Evolutionary conservation across 2,888 invertebrate species (phyloP).

Genomic region (Bellardia pandia): DNA sequence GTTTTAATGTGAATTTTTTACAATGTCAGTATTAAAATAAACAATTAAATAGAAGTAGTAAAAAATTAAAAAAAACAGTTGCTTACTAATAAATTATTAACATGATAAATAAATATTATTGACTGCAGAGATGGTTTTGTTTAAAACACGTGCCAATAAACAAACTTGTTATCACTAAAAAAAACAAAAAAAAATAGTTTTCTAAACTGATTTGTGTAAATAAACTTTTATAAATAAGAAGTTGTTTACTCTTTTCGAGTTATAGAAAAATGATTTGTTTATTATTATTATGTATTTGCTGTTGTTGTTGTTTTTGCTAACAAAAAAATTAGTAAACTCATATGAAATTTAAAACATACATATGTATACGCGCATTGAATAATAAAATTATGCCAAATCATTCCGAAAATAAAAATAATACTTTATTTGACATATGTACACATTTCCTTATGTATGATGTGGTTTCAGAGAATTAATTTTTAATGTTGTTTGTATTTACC

Average conservation of each 20-base stretch:
- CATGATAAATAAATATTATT: slow-evolving; percentile 36
- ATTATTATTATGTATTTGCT: neutral
- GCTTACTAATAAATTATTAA: slow-evolving; percentile 30
- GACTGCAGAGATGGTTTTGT: neutral
- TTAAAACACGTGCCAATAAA: slow-evolving; percentile 15
- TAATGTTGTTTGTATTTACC: too few relatives aligned
- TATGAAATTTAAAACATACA: slow-evolving; percentile 1
- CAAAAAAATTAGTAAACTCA: neutral
- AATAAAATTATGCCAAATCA: slow-evolving; percentile 21
- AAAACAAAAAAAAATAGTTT: too few relatives aligned
- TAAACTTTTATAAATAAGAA: slow-evolving; percentile 3
- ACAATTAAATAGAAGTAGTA: neutral
- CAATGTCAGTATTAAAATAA: slow-evolving; percentile 13
- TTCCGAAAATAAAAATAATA: neutral
- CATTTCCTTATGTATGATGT: neutral
- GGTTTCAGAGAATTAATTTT: too few relatives aligned
- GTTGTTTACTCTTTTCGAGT: slow-evolving; percentile 43
- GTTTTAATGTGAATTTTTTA: neutral
- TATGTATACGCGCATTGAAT: slow-evolving; percentile 18
- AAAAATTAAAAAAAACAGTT: neutral
- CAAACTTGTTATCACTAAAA: neutral
- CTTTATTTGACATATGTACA: neutral
- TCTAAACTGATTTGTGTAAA: neutral
- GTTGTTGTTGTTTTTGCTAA: neutral
- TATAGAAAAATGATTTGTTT: neutral